These are phyloP conservation scores for Aselliscus stoliczkanus DNA, from an alignment of 2,797 vertebrate genomes.

Conservation along the genomic window DNA sequence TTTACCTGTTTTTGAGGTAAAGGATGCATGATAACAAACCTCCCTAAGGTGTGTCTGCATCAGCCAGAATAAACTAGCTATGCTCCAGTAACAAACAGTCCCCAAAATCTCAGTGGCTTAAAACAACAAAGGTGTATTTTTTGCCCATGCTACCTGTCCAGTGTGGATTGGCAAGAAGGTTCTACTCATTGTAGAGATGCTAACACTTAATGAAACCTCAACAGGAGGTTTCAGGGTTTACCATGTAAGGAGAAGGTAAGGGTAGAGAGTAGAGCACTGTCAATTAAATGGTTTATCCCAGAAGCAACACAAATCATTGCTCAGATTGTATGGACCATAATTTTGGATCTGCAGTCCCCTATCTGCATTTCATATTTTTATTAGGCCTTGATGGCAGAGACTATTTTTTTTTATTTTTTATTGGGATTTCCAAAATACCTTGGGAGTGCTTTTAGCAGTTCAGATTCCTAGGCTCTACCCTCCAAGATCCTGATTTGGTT, in stretches of 20 bases:
- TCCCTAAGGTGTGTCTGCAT: not conserved
- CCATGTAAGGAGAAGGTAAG: not conserved
- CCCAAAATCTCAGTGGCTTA: not conserved
- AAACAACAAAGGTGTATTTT: not conserved
- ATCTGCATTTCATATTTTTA: not conserved
- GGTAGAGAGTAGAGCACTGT: not conserved
- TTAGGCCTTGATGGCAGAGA: not conserved
- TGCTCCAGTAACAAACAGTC: not conserved
- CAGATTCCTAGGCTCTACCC: not conserved
- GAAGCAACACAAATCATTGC: not conserved
- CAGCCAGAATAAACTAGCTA: not conserved
- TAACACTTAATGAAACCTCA: not conserved
- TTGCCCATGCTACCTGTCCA: not conserved
- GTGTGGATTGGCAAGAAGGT: not conserved
- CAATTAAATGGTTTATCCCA: not conserved
- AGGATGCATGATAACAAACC: not conserved
- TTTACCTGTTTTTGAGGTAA: not conserved
- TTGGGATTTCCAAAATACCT: constrained; percentile 3
- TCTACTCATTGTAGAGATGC: not conserved
- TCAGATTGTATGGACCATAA: not conserved
- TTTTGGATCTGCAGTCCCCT: not conserved
- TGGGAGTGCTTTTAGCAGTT: not conserved
- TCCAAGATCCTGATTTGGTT: not conserved
- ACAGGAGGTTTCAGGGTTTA: not conserved
- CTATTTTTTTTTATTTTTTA: not conserved